Evolutionary conservation across 2,888 invertebrate species (phyloP).

Genomic region (Hyposoter dolosus): DNA sequence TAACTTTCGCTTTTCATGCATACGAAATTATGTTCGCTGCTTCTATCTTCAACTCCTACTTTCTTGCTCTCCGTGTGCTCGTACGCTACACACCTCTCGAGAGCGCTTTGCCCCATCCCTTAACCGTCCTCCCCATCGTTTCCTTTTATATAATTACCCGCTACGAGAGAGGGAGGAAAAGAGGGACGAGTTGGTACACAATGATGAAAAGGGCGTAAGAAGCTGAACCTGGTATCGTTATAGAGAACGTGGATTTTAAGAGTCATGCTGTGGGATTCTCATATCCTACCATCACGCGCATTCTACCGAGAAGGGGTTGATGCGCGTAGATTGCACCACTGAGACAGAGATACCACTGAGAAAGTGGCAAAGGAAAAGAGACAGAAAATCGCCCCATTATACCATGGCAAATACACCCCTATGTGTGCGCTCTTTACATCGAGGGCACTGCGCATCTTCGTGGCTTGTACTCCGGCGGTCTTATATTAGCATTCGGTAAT

Average conservation of each 20-base stretch:
- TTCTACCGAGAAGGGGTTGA: conserved; percentile 17
- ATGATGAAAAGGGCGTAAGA: conserved; percentile 52
- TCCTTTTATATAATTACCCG: conserved; percentile 73
- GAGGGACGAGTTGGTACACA: conserved; percentile 9
- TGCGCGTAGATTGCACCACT: conserved; percentile 38
- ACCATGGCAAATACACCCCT: conserved; percentile 42
- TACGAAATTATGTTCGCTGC: conserved; percentile 72
- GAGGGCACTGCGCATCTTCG: conserved; percentile 44
- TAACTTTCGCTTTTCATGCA: conserved; percentile 76
- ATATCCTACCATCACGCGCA: not conserved
- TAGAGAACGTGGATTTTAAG: conserved; percentile 17
- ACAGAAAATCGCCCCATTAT: conserved; percentile 42
- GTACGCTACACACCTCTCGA: conserved; percentile 7
- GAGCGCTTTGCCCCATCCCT: conserved; percentile 19
- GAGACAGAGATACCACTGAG: conserved; percentile 35
- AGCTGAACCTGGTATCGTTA: conserved; percentile 35
- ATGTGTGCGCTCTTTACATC: not conserved
- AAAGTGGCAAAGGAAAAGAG: conserved; percentile 16
- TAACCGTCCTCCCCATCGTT: conserved; percentile 58
- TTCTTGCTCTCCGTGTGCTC: conserved; percentile 32
- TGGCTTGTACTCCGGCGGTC: conserved; percentile 65
- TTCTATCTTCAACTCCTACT: conserved; percentile 60
- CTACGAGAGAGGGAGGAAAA: conserved; percentile 19
- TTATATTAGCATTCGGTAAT: conserved; percentile 76
- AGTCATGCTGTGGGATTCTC: conserved; percentile 23